Conservation (phyloP, 2,888 invertebrate species). For the Agrochola macilenta region DNA sequence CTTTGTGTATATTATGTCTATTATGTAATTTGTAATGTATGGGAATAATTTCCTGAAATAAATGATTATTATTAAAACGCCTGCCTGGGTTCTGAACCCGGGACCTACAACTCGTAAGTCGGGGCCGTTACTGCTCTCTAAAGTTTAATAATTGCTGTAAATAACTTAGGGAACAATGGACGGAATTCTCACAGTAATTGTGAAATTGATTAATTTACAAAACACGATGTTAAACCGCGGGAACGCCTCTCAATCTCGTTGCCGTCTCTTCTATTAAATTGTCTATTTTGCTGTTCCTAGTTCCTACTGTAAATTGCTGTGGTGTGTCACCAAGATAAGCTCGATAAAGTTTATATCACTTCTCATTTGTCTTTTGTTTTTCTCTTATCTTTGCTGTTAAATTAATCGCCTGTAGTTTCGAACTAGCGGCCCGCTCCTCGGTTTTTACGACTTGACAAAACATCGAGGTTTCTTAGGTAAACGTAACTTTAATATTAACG, state of each 20-base stretch:
- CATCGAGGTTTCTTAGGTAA: too few relatives aligned
- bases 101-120: too few relatives aligned
- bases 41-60: too few relatives aligned
- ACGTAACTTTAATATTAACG: too few relatives aligned
- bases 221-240: conserved; percentile 21
- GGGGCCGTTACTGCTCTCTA: too few relatives aligned
- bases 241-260: conserved; percentile 54
- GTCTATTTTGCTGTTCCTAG: conserved; percentile 18
- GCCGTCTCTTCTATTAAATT: conserved; percentile 43
- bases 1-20: too few relatives aligned
- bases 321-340: conserved; percentile 7
- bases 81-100: too few relatives aligned
- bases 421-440: too few relatives aligned
- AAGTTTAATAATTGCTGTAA: conserved; percentile 2
- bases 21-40: too few relatives aligned
- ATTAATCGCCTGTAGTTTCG: not conserved
- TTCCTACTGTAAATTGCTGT: conserved; percentile 22
- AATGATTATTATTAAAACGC: too few relatives aligned
- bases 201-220: conserved; percentile 47
- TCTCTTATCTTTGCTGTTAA: not conserved
- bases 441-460: too few relatives aligned
- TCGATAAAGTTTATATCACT: not conserved
- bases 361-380: not conserved
- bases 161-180: not conserved
- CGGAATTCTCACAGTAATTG: conserved; percentile 40